Percentiles rank a stretch among this genome's conserved stretches.
These are phyloP conservation scores for Limnodromus scolopaceus DNA, from an alignment of 2,797 vertebrate genomes.

Conservation along the genomic window DNA sequence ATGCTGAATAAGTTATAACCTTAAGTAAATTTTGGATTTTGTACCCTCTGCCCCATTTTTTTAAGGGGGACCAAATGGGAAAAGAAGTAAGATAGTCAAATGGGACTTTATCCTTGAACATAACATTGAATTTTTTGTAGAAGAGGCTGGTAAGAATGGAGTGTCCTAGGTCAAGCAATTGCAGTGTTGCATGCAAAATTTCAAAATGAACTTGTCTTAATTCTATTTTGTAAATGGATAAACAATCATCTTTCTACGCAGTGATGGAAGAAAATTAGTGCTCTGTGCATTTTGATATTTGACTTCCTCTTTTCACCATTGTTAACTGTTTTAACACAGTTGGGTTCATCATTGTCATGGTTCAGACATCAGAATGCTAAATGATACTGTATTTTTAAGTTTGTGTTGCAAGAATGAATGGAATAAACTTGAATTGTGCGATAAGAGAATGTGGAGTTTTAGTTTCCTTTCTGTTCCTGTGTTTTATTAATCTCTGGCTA, in stretches of 20 bases:
- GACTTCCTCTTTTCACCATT: slow-evolving; percentile 75
- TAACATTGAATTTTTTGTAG: slow-evolving; percentile 60
- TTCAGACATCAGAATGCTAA: slow-evolving; percentile 80
- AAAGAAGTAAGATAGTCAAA: slow-evolving; percentile 10
- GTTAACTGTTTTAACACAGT: slow-evolving; percentile 78
- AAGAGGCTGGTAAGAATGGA: slow-evolving; percentile 79
- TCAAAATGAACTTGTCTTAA: slow-evolving; percentile 75
- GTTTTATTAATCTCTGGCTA: background rate
- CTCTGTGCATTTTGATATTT: slow-evolving; percentile 82
- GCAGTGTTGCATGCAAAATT: slow-evolving; percentile 82
- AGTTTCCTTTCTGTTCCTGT: background rate
- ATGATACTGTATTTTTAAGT: slow-evolving; percentile 81
- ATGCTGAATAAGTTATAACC: slow-evolving; percentile 34
- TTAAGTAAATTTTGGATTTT: slow-evolving; percentile 16
- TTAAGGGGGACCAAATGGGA: background rate
- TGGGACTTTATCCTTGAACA: slow-evolving; percentile 55
- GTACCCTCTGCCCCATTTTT: slow-evolving; percentile 1
- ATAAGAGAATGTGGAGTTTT: slow-evolving; percentile 31
- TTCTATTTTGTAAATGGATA: slow-evolving; percentile 81
- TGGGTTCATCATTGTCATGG: slow-evolving; percentile 76
- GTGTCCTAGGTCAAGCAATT: slow-evolving; percentile 76
- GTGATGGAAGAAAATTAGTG: slow-evolving; percentile 75
- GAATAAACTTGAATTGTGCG: slow-evolving; percentile 86
- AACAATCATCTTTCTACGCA: slow-evolving; percentile 82
- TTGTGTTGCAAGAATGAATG: slow-evolving; percentile 85